Conservation (phyloP, 1,140 invertebrate species). For the Heliconius melpomene region DNA sequence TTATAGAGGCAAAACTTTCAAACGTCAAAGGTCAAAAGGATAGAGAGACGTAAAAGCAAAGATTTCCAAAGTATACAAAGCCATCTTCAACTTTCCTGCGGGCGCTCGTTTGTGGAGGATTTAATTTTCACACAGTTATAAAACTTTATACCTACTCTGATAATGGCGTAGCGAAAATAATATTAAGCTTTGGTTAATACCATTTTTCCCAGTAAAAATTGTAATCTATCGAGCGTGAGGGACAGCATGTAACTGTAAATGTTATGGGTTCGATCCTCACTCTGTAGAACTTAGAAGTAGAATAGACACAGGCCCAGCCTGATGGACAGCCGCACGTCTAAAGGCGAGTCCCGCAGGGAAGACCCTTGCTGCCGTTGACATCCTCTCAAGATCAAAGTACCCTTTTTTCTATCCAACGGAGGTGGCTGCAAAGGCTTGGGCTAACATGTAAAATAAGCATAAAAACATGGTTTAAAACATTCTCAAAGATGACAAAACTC, state of each 20-base stretch:
- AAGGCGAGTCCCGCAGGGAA: no score
- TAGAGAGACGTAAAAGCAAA: conserved; percentile 1
- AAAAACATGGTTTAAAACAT: neutral
- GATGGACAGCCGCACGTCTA: no score
- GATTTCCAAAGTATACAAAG: conserved; percentile 14
- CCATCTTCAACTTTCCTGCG: conserved; percentile 16
- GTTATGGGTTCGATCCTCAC: no score
- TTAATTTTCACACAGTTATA: conserved; percentile 24
- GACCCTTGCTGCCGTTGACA: no score
- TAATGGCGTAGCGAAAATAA: neutral
- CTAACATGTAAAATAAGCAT: neutral
- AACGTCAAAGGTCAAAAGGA: conserved; percentile 7
- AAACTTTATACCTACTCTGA: conserved; percentile 9
- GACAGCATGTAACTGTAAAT: no score
- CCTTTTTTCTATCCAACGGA: no score
- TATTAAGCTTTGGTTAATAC: neutral
- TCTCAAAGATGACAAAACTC: neutral
- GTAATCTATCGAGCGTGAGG: no score
- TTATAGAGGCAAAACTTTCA: neutral
- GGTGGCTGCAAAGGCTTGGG: no score
- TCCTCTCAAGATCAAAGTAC: no score
- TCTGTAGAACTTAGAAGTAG: no score
- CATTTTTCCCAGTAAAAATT: neutral
- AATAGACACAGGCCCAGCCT: no score
- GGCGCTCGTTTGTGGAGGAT: conserved; percentile 21